A percentile compares a stretch with the other conserved stretches of the same genome.
Conservation (phyloP, 1,140 invertebrate species). For the Ruditapes philippinarum region DNA sequence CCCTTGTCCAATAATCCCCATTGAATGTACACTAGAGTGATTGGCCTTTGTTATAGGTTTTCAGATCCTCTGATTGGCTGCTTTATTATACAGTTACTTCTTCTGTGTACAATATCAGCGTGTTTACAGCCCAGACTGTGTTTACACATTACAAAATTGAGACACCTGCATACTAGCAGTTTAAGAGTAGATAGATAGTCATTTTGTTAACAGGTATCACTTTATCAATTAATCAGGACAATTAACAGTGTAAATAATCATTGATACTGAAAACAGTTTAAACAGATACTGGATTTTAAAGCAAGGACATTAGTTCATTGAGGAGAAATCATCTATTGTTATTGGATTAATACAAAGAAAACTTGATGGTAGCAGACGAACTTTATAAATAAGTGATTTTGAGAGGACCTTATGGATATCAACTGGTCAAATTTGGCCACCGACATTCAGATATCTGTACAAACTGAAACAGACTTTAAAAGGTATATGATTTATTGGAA, state of each 20-base stretch:
- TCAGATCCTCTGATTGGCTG: slow-evolving; percentile 57
- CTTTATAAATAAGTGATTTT: slow-evolving; percentile 39
- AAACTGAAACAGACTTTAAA: slow-evolving; percentile 59
- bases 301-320: slow-evolving; percentile 51
- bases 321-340: slow-evolving; percentile 39
- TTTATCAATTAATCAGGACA: slow-evolving; percentile 48
- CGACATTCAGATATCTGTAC: slow-evolving; percentile 64
- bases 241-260: slow-evolving; percentile 34
- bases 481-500: slow-evolving; percentile 41
- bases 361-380: slow-evolving; percentile 49
- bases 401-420: slow-evolving; percentile 60
- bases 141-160: slow-evolving; percentile 62
- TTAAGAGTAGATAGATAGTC: slow-evolving; percentile 62
- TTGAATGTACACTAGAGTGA: slow-evolving; percentile 42
- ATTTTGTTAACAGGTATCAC: slow-evolving; percentile 63
- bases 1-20: slow-evolving; percentile 64
- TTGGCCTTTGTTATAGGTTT: slow-evolving; percentile 58
- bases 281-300: slow-evolving; percentile 12
- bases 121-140: slow-evolving; percentile 64
- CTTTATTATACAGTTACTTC: slow-evolving; percentile 52
- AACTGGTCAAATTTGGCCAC: slow-evolving; percentile 67
- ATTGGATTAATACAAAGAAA: slow-evolving; percentile 58
- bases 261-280: background rate
- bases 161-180: slow-evolving; percentile 62
- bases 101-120: slow-evolving; percentile 57